Evolutionary conservation across 2,888 invertebrate species (phyloP).

Genomic region (Vandiemenella viatica): DNA sequence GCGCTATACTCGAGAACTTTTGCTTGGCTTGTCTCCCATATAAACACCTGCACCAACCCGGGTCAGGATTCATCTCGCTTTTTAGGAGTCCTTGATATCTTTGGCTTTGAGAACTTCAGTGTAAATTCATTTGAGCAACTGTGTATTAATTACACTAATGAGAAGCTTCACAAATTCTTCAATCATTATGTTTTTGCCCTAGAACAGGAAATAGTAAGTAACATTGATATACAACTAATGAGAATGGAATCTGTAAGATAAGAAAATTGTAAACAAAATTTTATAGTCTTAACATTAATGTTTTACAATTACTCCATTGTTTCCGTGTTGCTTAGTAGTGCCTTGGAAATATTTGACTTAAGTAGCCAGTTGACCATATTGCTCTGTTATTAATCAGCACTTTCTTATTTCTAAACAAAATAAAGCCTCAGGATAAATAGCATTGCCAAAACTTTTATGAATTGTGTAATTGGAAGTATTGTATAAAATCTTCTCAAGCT

Average conservation of each 20-base stretch:
- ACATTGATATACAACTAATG: too few species aligned
- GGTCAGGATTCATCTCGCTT: slow-evolving; percentile 64
- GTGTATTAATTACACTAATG: slow-evolving; percentile 88
- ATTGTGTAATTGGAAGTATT: too few species aligned
- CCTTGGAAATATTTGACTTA: too few species aligned
- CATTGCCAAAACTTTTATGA: too few species aligned
- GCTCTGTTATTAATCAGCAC: too few species aligned
- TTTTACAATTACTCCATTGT: not conserved
- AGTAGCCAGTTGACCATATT: too few species aligned
- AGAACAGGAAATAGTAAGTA: slow-evolving; percentile 82
- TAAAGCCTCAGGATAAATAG: too few species aligned
- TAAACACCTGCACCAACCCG: slow-evolving; percentile 81
- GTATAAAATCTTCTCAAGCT: too few species aligned
- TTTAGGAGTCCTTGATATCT: slow-evolving; percentile 81
- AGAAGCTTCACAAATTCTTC: slow-evolving; percentile 89
- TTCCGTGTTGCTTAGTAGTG: not conserved
- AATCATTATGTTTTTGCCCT: slow-evolving; percentile 91
- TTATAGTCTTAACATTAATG: too few species aligned
- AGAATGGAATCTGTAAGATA: too few species aligned
- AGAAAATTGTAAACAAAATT: too few species aligned
- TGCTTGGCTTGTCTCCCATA: slow-evolving; percentile 83
- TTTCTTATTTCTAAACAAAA: too few species aligned
- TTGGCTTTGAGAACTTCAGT: slow-evolving; percentile 85
- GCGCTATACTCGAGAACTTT: slow-evolving; percentile 80
- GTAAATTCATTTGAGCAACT: slow-evolving; percentile 85